A percentile compares a stretch with the other conserved stretches of the same genome.
These are phyloP conservation scores for Sylvilagus floridanus DNA, from an alignment of 2,797 vertebrate genomes.

Conservation along the genomic window DNA sequence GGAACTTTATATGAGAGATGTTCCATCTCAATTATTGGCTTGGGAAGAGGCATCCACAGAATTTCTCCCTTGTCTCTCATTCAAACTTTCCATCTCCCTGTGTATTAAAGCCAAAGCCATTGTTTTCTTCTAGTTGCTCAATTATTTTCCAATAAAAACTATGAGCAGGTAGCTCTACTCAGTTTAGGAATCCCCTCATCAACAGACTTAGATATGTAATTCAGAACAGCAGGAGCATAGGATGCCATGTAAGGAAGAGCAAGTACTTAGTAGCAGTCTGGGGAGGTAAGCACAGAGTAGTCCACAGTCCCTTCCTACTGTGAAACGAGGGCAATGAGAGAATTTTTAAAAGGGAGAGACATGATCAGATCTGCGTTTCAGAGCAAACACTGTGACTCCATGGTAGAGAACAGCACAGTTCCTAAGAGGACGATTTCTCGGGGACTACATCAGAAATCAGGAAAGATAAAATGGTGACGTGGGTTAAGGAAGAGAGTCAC, in stretches of 20 bases:
- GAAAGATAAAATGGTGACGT: neutral
- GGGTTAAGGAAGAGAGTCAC: neutral
- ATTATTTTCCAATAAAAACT: neutral
- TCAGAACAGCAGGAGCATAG: neutral
- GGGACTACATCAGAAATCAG: neutral
- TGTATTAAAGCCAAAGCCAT: constrained; percentile 23
- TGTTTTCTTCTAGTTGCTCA: neutral
- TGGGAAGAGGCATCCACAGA: neutral
- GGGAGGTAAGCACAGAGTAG: fast-evolving
- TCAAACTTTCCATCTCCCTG: neutral
- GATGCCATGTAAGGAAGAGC: neutral
- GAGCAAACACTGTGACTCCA: neutral
- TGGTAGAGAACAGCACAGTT: neutral
- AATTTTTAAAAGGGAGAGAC: neutral
- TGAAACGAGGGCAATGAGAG: neutral
- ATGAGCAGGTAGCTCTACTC: neutral
- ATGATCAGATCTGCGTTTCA: neutral
- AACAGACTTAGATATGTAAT: neutral
- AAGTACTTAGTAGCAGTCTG: neutral
- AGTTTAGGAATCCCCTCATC: neutral
- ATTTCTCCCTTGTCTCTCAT: neutral
- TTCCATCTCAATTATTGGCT: neutral
- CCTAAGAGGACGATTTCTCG: neutral
- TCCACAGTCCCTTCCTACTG: neutral
- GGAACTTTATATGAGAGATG: neutral